Evolutionary conservation across 2,888 invertebrate species (phyloP).

Genomic region (Cataglyphis cursor): DNA sequence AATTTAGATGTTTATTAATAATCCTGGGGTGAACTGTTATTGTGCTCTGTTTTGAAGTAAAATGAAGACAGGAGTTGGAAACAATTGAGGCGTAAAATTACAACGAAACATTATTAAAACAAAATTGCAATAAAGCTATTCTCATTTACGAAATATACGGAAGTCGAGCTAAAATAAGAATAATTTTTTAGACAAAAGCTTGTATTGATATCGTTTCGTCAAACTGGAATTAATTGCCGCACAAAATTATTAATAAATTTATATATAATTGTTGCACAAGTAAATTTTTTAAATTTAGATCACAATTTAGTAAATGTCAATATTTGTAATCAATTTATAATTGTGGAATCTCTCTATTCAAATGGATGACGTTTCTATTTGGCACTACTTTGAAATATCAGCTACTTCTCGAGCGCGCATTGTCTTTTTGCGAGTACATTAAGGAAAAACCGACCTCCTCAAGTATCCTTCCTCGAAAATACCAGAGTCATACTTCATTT

Average conservation of each 20-base stretch:
- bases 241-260: not conserved
- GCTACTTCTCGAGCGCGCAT: conserved; percentile 44
- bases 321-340: conserved; percentile 42
- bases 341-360: conserved; percentile 42
- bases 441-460: conserved; percentile 53
- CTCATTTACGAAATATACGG: not conserved
- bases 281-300: conserved; percentile 39
- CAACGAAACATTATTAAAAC: conserved; percentile 24
- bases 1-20: conserved; percentile 65
- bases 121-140: conserved; percentile 21
- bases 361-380: conserved; percentile 56
- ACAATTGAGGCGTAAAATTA: conserved; percentile 41
- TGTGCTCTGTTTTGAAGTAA: not conserved
- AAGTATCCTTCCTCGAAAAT: conserved; percentile 51
- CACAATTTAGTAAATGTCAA: conserved; percentile 39
- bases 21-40: conserved; percentile 30
- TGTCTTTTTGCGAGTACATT: conserved; percentile 53
- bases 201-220: not conserved
- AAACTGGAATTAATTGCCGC: not conserved
- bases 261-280: not conserved
- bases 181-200: not conserved
- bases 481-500: conserved; percentile 55
- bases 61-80: conserved; percentile 34
- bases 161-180: conserved; percentile 19
- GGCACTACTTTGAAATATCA: conserved; percentile 55